Conservation (phyloP, 2,888 invertebrate genomes). For the Pogonocherus hispidulus region DNA sequence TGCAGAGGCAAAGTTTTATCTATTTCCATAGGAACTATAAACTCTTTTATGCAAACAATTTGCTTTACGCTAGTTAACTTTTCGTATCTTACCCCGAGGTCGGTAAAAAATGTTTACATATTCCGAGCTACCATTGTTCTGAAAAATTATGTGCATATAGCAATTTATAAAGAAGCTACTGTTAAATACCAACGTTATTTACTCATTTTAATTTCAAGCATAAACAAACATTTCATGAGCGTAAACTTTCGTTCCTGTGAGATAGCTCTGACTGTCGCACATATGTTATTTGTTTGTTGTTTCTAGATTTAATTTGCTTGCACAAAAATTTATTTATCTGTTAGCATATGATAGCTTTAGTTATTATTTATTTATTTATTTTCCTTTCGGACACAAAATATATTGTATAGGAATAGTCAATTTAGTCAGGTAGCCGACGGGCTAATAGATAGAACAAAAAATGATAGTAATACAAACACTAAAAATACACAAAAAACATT, state of each 20-base stretch:
- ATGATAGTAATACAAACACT: too few species aligned
- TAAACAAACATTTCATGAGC: conserved; percentile 10
- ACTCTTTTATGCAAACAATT: conserved; percentile 13
- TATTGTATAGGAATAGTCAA: too few species aligned
- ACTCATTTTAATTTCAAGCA: conserved; percentile 1
- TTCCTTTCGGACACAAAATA: too few species aligned
- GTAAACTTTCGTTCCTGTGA: conserved; percentile 11
- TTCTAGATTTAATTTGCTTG: neutral
- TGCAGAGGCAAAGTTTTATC: neutral
- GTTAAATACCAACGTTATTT: conserved; percentile 7
- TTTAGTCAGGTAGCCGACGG: too few species aligned
- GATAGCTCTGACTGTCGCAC: conserved; percentile 5
- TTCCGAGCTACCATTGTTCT: conserved; percentile 1
- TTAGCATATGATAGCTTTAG: too few species aligned
- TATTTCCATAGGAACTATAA: conserved; percentile 8
- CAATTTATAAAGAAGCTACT: neutral
- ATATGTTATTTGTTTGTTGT: conserved; percentile 6
- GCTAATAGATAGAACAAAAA: too few species aligned
- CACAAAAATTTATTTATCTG: neutral
- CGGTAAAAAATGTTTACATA: conserved; percentile 4
- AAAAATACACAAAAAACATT: too few species aligned
- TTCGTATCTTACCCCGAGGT: neutral
- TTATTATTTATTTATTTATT: too few species aligned
- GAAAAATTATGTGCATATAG: conserved; percentile 12
- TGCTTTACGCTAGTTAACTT: conserved; percentile 11